These are phyloP conservation scores for Drosophila persimilis DNA, from an alignment of 1,140 invertebrate species.

Conservation along the genomic window DNA sequence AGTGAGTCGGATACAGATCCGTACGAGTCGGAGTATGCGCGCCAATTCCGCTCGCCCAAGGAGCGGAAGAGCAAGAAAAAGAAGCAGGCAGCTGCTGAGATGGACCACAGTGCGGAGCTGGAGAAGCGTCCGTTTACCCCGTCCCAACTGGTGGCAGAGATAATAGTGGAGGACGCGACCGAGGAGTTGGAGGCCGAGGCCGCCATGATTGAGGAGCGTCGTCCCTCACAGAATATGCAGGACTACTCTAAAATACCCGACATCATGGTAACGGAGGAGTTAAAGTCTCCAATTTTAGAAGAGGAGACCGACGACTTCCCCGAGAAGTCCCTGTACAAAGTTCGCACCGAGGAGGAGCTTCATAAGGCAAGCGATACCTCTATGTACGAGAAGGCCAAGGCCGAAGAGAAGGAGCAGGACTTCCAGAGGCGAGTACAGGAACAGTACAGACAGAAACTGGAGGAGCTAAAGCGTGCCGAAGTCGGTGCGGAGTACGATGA, in stretches of 20 bases:
- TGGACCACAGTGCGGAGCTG: conserved; percentile 73
- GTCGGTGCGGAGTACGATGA: conserved; percentile 79
- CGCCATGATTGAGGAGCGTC: conserved; percentile 82
- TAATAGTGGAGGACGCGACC: conserved; percentile 85
- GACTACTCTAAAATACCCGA: conserved; percentile 86
- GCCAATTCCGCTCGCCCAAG: conserved; percentile 76
- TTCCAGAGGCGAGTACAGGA: conserved; percentile 79
- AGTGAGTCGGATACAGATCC: conserved; percentile 82
- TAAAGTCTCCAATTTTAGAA: conserved; percentile 78
- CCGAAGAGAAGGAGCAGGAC: conserved; percentile 76
- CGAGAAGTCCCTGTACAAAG: conserved; percentile 76
- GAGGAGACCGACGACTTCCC: conserved; percentile 67
- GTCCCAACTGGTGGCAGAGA: conserved; percentile 76
- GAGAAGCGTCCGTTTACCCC: conserved; percentile 81
- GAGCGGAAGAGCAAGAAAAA: conserved; percentile 76
- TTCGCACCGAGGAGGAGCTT: conserved; percentile 75
- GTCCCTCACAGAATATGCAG: conserved; percentile 79
- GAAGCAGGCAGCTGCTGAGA: conserved; percentile 74
- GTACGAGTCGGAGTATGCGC: conserved; percentile 82
- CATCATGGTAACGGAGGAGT: conserved; percentile 88
- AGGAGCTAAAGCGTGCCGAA: conserved; percentile 80
- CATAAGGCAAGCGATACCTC: conserved; percentile 68
- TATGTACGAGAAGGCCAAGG: conserved; percentile 57
- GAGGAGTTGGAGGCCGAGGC: conserved; percentile 84
- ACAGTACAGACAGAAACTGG: conserved; percentile 80